Base-by-base conservation (phyloP, 2,888 invertebrate genomes). In the Protodeltote pygarga region DNA sequence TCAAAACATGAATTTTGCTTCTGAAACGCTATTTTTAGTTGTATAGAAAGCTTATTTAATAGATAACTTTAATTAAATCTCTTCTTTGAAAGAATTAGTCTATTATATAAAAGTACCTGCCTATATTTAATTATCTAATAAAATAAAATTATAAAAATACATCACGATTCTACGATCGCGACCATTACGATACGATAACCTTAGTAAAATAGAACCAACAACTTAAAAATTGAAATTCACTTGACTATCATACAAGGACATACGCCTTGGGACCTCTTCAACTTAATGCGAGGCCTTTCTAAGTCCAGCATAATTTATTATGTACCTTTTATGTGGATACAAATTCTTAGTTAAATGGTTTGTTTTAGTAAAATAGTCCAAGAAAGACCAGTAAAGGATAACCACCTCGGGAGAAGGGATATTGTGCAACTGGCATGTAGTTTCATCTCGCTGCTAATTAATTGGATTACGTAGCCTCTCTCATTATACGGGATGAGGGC, bases 391-490 rank as follows among this genome's bases (percentile, higher is more conserved):
- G 45, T 34, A 32, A 32, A 44, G 50, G 42, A 45, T 49, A 44
- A 57, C 45, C 40, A 44, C 34, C 66, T 57, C 57, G 38, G 50
- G 41, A 53, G 51, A 49, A 47, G 46, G 41, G 47, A 64, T 73
- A 68, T 71, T 71, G 72, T 79, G 77, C 78, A 80, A 74, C 75
- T 72, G 75, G 73, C 75, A 71, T 75, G 72, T 81, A 81, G 79
- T 81, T 83, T 79, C 80, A 84, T 82, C 81, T 79, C 76, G 59
- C 65, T 73, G 71, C 81, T 86, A 85, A 88, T 87, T 86, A 88
- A 88, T 86, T 87, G 81, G 82, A 87, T 85, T 85, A 85, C 84
- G 73, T 73, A 81, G 73, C 77, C 81, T 81, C 75, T 75, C 75
- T 80, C 78, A 85, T 87, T 86, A 87, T 80, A 75, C 80, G 75